These are phyloP conservation scores for Heliothis peltigera DNA, from an alignment of 2,888 invertebrate species.

Conservation along the genomic window DNA sequence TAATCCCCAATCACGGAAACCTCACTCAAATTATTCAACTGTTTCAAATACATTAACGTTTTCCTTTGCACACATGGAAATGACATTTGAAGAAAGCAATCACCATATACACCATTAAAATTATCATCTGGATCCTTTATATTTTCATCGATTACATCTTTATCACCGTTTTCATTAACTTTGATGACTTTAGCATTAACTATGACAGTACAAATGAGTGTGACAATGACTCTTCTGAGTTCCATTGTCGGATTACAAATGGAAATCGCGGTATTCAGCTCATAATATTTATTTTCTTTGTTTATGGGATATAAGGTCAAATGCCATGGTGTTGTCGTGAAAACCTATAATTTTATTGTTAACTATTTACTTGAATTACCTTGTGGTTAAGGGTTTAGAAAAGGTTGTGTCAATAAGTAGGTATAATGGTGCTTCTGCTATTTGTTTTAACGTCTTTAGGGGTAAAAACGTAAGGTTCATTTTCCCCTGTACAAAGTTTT, in stretches of 20 bases:
- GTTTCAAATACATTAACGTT: constrained; percentile 89
- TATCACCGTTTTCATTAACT: constrained; percentile 46
- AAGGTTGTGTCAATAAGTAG: constrained; percentile 29
- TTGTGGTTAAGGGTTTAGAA: constrained; percentile 64
- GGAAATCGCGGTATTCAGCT: constrained; percentile 67
- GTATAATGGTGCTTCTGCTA: neutral
- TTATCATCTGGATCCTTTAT: constrained; percentile 72
- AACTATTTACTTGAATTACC: constrained; percentile 51
- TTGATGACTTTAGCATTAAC: constrained; percentile 62
- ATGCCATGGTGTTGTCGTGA: constrained; percentile 73
- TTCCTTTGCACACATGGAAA: constrained; percentile 90
- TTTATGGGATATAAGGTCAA: constrained; percentile 82
- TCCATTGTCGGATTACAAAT: constrained; percentile 77
- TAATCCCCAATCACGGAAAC: constrained; percentile 89
- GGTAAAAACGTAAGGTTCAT: neutral
- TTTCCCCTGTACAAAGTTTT: neutral
- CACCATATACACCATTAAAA: constrained; percentile 87
- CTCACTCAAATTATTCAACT: constrained; percentile 87
- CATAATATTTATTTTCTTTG: constrained; percentile 83
- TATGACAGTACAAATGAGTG: constrained; percentile 56
- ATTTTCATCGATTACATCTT: constrained; percentile 42
- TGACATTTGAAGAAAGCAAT: constrained; percentile 90
- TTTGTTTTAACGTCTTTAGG: constrained; percentile 3
- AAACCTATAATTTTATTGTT: constrained; percentile 75
- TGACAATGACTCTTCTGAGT: constrained; percentile 63